phyloP scores from a whole-genome alignment of 2,113 vertebrate genomes.

The Oreamnos americanus region DNA sequence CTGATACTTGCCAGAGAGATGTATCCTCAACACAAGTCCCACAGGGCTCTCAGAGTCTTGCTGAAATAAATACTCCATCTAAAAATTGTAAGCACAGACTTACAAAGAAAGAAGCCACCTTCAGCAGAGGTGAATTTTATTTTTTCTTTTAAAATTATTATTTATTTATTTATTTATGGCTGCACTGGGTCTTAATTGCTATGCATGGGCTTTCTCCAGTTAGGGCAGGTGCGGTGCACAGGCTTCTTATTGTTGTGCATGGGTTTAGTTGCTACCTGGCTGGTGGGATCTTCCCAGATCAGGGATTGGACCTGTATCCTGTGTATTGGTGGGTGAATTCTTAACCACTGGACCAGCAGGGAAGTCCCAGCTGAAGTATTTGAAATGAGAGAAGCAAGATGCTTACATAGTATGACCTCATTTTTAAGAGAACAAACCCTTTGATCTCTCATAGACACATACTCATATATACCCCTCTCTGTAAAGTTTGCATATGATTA shows the following conservation, averaged over 20 bases:
- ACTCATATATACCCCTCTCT: background rate
- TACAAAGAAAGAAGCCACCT: background rate
- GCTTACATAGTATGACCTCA: background rate
- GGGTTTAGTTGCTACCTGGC: background rate
- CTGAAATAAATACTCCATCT: background rate
- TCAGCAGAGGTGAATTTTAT: background rate
- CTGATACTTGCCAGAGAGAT: background rate
- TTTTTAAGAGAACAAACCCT: background rate
- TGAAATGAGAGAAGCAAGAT: background rate
- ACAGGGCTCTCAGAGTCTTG: background rate
- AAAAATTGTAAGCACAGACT: background rate
- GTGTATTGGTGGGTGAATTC: background rate
- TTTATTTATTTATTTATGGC: background rate
- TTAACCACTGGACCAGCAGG: background rate
- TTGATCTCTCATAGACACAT: background rate
- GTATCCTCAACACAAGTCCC: background rate
- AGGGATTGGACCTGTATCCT: background rate
- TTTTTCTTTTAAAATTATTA: background rate
- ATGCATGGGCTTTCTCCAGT: background rate
- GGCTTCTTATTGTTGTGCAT: background rate
- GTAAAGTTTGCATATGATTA: background rate
- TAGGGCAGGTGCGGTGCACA: background rate
- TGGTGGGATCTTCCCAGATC: background rate
- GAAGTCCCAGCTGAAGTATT: background rate
- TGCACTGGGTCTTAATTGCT: background rate